Evolutionary conservation across 2,797 vertebrate genomes (phyloP).

Genomic region (Prunella strophiata): DNA sequence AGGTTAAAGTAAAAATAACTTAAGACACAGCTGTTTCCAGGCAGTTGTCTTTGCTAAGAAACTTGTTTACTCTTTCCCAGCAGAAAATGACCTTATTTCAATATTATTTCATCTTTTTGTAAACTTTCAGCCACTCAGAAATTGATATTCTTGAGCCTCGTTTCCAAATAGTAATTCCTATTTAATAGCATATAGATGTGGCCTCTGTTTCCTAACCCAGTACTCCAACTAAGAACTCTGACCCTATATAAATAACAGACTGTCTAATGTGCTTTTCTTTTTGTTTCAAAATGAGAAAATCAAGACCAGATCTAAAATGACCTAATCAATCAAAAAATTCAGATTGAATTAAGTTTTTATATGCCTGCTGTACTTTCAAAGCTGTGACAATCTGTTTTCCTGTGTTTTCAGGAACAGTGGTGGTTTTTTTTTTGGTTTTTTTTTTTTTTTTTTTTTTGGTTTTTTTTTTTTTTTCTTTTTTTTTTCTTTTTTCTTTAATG

Average conservation of each 20-base stretch:
- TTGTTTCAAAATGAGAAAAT: background rate
- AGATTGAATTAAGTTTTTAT: background rate
- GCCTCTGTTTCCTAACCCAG: background rate
- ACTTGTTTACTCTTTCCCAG: background rate
- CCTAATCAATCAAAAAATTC: background rate
- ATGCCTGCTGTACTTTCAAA: background rate
- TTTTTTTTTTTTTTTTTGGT: too few species aligned
- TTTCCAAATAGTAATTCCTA: background rate
- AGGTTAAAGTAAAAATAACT: background rate
- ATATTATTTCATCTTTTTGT: background rate
- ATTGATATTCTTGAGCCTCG: background rate
- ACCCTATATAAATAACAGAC: rapidly evolving
- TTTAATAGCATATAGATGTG: background rate
- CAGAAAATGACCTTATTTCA: background rate
- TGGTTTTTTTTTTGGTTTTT: too few species aligned
- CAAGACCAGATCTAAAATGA: background rate
- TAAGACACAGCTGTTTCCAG: background rate
- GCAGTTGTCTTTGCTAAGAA: background rate
- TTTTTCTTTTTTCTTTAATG: background rate
- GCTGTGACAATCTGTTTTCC: background rate
- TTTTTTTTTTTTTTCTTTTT: too few species aligned
- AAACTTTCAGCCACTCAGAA: background rate
- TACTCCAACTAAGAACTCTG: background rate
- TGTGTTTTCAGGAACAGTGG: background rate
- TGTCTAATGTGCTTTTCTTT: background rate